Base-by-base conservation (phyloP, 2,888 invertebrate species). In the Leucophenga montana region DNA sequence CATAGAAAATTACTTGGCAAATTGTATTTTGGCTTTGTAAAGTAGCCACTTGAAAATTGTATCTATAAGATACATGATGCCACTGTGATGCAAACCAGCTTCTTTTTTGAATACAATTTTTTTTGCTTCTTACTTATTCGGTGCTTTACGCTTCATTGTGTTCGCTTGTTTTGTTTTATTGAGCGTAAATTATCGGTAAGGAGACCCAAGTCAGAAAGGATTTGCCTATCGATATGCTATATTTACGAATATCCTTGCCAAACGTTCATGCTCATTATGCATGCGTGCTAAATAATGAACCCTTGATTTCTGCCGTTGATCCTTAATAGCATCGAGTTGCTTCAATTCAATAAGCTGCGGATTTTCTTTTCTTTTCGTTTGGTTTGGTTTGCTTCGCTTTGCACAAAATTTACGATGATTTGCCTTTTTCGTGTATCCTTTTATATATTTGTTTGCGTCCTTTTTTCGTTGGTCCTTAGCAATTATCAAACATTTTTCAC, bases 401-500 rank as follows among this genome's bases (percentile, higher is more conserved):
- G 22, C 14, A 56, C 27, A 39, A 8, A 39, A 39, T 39, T 39
- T 39, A 8, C 39, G 9, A 39, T 39, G 39, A 39, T 61, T 33
- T 61, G 39, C 16, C 8, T 39, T 39, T 39, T 33, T 3, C 33
- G 14, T 53, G 22, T 64, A 8, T 14, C n/a, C n/a, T 64, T 48
- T 48, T 66, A 22, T 39, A 1, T 39, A 39, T 39, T 39, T 39
- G 11, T 8, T 39, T 39, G 8, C 39, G 31, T 18, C 22, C 22
- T 22, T 67, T 62, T 64, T 50, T 48, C 57, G 16, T 61, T 39
- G 22, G 14, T 9, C 66, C 44, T 72, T 50, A 22, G 62, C 78
- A 80, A 83, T 78, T 80, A 82, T 80, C 77, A 57, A 72, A 74
- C 74, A 76, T 80, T 77, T 82, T 80, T 74, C 82, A 74, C 72